These are phyloP conservation scores for Chauna torquata DNA, from an alignment of 2,113 vertebrate genomes.

Conservation along the genomic window DNA sequence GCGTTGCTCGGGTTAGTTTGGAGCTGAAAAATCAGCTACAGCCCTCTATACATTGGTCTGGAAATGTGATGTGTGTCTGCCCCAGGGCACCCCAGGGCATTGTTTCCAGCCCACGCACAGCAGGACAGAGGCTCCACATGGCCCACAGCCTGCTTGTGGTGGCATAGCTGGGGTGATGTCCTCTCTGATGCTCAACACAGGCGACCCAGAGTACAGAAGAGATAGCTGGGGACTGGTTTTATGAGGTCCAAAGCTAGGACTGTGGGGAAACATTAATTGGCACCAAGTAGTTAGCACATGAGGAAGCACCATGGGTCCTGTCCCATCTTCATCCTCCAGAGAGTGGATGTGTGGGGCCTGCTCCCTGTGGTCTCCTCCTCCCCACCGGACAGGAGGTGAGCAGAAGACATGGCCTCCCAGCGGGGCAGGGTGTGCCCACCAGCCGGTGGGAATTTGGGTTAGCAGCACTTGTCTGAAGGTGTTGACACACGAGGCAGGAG, in stretches of 20 bases:
- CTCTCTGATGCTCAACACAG: not conserved
- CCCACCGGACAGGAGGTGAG: rapidly evolving
- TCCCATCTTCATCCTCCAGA: rapidly evolving
- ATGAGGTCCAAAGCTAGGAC: not conserved
- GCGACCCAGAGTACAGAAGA: not conserved
- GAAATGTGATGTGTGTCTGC: not conserved
- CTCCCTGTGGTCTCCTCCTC: rapidly evolving
- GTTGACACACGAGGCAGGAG: rapidly evolving
- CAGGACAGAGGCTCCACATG: not conserved
- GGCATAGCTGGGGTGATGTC: not conserved
- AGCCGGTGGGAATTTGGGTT: not conserved
- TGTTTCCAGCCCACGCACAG: not conserved
- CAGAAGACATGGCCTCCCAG: not conserved
- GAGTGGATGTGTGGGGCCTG: not conserved
- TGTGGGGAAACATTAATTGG: not conserved
- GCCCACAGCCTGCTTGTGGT: not conserved
- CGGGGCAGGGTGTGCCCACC: rapidly evolving
- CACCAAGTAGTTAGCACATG: not conserved
- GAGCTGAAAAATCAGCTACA: not conserved
- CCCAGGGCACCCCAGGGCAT: not conserved
- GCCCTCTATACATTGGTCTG: not conserved
- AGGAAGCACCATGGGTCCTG: not conserved
- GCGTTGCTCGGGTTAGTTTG: not conserved
- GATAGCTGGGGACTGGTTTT: not conserved
- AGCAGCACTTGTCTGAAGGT: not conserved